Percentiles rank a stretch among this genome's conserved stretches.
These are phyloP conservation scores for Macroramphosus scolopax DNA, from an alignment of 2,797 vertebrate genomes.

Conservation along the genomic window DNA sequence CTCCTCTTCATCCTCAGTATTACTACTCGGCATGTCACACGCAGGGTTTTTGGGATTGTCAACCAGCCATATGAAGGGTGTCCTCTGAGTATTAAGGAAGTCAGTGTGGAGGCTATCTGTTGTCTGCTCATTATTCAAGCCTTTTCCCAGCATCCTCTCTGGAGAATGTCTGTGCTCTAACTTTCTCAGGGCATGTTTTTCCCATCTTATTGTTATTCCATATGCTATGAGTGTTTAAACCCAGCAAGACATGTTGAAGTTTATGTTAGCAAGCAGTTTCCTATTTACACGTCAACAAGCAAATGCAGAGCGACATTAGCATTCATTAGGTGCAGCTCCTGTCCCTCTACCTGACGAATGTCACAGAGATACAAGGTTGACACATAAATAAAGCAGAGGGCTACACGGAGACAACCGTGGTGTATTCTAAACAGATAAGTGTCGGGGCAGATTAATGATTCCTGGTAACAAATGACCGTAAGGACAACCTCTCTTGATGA, in stretches of 20 bases:
- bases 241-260: neutral
- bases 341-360: neutral
- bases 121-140: constrained; percentile 29
- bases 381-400: neutral
- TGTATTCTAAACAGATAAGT: constrained; percentile 28
- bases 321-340: neutral
- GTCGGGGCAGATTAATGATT: too few relatives aligned
- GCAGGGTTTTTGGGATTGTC: constrained; percentile 6
- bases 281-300: neutral
- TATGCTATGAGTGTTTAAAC: too few relatives aligned
- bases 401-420: neutral
- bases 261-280: neutral
- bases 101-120: constrained; percentile 18
- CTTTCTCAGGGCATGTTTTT: neutral
- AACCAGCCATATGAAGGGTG: constrained; percentile 8
- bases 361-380: too few relatives aligned
- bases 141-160: constrained; percentile 2
- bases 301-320: neutral
- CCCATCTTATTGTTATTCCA: too few relatives aligned
- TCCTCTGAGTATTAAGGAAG: constrained; percentile 13
- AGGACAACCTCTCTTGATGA: neutral
- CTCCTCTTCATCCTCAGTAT: constrained; percentile 12
- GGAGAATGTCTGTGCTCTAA: neutral
- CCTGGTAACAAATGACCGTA: too few relatives aligned
- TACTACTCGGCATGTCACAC: constrained; percentile 4